These are phyloP conservation scores for Cyanoramphus novaezelandiae DNA, from an alignment of 2,113 vertebrate genomes.

Conservation along the genomic window DNA sequence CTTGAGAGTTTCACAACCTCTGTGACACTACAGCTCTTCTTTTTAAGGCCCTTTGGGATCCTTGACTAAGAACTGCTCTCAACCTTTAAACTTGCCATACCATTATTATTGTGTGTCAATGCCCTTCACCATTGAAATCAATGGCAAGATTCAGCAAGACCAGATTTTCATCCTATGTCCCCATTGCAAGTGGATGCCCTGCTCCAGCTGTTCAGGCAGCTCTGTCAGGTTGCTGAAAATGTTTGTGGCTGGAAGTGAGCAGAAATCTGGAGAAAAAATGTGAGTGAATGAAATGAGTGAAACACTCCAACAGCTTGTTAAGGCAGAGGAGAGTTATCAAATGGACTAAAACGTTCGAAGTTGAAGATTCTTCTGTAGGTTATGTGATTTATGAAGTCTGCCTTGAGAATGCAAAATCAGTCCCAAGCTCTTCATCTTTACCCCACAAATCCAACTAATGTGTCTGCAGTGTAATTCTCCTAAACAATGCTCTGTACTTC, in stretches of 20 bases:
- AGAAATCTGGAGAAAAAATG: background rate
- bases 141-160: background rate
- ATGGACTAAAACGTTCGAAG: background rate
- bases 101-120: background rate
- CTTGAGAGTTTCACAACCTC: background rate
- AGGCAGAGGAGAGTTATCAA: background rate
- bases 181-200: background rate
- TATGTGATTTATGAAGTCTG: background rate
- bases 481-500: background rate
- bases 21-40: background rate
- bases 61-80: background rate
- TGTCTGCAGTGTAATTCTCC: conserved; percentile 14
- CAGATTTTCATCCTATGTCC: background rate
- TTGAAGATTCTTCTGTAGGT: background rate
- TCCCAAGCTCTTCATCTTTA: background rate
- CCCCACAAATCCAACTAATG: conserved; percentile 12
- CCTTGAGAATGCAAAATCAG: conserved; percentile 10
- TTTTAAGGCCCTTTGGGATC: background rate
- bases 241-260: background rate
- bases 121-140: background rate
- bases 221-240: background rate
- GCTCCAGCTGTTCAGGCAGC: background rate
- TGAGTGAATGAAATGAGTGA: background rate
- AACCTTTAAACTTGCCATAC: background rate
- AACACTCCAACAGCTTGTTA: background rate